Percentiles rank a stretch among this genome's conserved stretches.
Conservation (phyloP, 2,113 vertebrate species). For the Anser brachyrhynchus region DNA sequence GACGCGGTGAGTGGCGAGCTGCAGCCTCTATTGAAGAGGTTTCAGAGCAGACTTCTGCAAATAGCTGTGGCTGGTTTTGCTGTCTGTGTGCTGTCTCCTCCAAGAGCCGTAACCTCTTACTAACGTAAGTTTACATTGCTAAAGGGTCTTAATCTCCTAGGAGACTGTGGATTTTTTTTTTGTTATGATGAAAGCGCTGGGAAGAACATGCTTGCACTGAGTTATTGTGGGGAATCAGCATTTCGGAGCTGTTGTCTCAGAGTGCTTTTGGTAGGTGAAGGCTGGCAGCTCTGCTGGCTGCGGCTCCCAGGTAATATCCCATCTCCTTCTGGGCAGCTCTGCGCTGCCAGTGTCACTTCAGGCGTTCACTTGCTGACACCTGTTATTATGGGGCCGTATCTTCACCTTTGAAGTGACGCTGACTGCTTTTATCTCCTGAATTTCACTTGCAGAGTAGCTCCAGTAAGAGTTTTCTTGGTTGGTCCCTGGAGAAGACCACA, state of each 20-base stretch:
- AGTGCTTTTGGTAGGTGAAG: background rate
- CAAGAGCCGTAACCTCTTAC: background rate
- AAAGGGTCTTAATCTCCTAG: background rate
- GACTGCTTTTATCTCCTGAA: background rate
- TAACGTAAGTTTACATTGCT: background rate
- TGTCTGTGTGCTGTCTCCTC: background rate
- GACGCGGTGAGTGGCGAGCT: background rate
- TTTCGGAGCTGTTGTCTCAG: background rate
- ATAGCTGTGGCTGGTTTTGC: background rate
- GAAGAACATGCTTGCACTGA: background rate
- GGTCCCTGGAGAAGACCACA: background rate
- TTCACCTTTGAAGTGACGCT: background rate
- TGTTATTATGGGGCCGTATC: background rate
- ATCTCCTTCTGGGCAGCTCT: background rate
- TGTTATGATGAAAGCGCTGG: background rate
- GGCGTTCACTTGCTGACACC: background rate
- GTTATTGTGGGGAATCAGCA: accelerated
- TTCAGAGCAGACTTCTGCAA: background rate
- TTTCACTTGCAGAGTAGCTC: background rate
- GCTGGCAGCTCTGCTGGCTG: background rate
- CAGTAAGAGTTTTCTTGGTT: background rate
- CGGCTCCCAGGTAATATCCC: accelerated
- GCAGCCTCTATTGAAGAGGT: background rate
- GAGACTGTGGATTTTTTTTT: background rate
- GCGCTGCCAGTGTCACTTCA: background rate